Percentiles rank a stretch among this genome's conserved stretches.
Conservation (phyloP, 2,113 vertebrate species). For the Urocitellus parryii region DNA sequence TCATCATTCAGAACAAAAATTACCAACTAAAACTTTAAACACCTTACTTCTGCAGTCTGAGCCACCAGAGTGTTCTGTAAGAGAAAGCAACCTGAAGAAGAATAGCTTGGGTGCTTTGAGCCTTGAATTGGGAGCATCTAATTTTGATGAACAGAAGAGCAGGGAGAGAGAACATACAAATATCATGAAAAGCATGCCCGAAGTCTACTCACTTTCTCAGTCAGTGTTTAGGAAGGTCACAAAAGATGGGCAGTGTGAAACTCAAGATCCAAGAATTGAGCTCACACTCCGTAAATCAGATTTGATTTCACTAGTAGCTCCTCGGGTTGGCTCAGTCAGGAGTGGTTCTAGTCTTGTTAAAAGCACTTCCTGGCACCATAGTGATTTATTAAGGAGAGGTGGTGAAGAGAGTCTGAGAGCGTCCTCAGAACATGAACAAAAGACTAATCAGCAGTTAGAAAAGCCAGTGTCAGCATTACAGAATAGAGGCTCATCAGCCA, state of each 20-base stretch:
- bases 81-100: not conserved
- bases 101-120: not conserved
- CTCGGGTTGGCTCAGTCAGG: not conserved
- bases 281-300: not conserved
- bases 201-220: not conserved
- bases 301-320: not conserved
- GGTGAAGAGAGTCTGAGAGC: not conserved
- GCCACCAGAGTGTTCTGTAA: not conserved
- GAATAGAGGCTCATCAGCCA: fast-evolving
- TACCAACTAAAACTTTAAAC: not conserved
- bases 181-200: not conserved
- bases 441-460: not conserved
- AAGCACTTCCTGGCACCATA: not conserved
- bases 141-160: not conserved
- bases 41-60: not conserved
- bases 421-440: not conserved
- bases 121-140: not conserved
- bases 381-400: not conserved
- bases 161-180: not conserved
- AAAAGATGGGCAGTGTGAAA: constrained; percentile 25
- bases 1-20: constrained; percentile 10
- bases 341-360: not conserved
- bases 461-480: not conserved
- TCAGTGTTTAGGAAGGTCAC: constrained; percentile 47
- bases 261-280: not conserved